phyloP scores from a whole-genome alignment of 1,140 invertebrate species.

The Steinernema feltiae region DNA sequence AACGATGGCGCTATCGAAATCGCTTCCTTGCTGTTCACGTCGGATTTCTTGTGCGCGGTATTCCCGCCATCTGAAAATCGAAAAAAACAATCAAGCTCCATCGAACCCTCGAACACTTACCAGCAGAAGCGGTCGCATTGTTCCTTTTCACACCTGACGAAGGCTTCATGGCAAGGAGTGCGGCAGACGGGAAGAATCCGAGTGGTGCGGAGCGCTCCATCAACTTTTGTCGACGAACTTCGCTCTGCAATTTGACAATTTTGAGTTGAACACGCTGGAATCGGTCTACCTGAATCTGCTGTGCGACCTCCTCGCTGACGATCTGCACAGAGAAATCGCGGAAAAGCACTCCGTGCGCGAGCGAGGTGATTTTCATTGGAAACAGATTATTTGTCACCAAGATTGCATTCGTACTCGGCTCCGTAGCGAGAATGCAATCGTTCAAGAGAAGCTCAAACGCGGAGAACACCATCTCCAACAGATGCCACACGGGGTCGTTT shows the following conservation, averaged over 20 bases:
- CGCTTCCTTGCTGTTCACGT: constrained; percentile 35
- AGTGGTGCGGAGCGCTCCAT: constrained; percentile 2
- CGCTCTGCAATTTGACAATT: background rate
- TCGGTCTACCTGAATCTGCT: constrained; percentile 17
- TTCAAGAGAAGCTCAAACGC: constrained; percentile 26
- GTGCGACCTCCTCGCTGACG: constrained; percentile 32
- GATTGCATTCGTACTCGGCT: constrained; percentile 29
- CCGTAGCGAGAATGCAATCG: constrained; percentile 31
- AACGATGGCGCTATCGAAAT: constrained; percentile 28
- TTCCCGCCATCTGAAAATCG: constrained; percentile 36
- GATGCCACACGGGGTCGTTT: constrained; percentile 19
- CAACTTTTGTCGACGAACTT: constrained; percentile 20
- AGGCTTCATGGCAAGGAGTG: constrained; percentile 37
- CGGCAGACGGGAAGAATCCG: constrained; percentile 27
- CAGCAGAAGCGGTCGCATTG: constrained; percentile 32
- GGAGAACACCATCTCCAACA: constrained; percentile 26
- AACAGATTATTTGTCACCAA: constrained; percentile 38
- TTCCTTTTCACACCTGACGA: constrained; percentile 36
- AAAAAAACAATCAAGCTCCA: too few relatives aligned
- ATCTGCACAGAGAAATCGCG: constrained; percentile 34
- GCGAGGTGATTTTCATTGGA: constrained; percentile 29
- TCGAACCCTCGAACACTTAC: too few relatives aligned
- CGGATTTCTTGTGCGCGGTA: constrained; percentile 38
- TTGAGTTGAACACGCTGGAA: background rate
- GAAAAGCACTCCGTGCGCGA: constrained; percentile 28